Conservation (phyloP, 2,888 invertebrate species). For the Pristionchus exspectatus region DNA sequence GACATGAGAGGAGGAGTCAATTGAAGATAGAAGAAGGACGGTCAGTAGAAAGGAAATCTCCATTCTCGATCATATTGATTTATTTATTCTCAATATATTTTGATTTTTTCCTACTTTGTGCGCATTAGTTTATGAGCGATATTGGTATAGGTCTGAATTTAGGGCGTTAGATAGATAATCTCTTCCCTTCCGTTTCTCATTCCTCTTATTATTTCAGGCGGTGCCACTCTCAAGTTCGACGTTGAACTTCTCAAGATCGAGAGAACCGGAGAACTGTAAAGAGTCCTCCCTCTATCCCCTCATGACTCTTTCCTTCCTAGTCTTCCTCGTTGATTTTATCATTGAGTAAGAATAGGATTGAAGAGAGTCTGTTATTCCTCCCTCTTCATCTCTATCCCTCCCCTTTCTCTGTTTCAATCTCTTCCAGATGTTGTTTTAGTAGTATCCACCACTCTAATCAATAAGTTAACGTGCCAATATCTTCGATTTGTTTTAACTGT, state of each 20-base stretch:
- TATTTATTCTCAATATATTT: not conserved
- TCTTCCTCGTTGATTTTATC: not conserved
- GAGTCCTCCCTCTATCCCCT: not conserved
- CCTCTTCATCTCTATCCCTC: slow-evolving; percentile 3
- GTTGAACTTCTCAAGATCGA: slow-evolving; percentile 77
- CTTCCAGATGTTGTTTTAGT: slow-evolving; percentile 34
- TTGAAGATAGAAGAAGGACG: slow-evolving; percentile 43
- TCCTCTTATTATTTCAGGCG: slow-evolving; percentile 57
- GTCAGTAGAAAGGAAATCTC: not conserved
- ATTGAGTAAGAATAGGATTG: not conserved
- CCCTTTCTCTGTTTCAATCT: slow-evolving; percentile 1
- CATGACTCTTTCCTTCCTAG: not conserved
- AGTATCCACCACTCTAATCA: slow-evolving; percentile 19
- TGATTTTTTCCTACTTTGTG: not conserved
- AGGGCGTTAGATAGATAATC: not conserved
- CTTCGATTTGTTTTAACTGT: not conserved
- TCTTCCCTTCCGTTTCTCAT: not conserved
- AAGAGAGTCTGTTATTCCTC: not conserved
- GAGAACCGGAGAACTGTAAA: slow-evolving; percentile 65
- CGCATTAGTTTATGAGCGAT: not conserved
- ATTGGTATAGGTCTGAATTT: not conserved
- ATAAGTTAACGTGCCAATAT: slow-evolving; percentile 14
- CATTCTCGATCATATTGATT: not conserved
- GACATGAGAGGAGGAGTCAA: slow-evolving; percentile 45
- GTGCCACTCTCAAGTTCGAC: slow-evolving; percentile 73